phyloP scores from a whole-genome alignment of 1,140 invertebrate genomes.

The Spodoptera litura region DNA sequence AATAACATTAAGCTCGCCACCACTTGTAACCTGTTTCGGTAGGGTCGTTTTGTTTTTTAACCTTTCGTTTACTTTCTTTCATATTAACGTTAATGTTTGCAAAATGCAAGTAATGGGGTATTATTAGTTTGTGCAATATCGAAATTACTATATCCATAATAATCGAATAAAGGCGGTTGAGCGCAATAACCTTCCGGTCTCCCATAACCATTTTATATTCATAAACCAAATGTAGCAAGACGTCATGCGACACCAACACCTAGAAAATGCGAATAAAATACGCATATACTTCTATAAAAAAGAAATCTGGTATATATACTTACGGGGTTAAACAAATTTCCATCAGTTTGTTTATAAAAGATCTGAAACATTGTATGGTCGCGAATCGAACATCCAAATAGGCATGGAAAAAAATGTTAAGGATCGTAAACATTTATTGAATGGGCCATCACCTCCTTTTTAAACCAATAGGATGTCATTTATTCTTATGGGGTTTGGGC shows the following conservation, averaged over 20 bases:
- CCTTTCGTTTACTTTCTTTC: not conserved
- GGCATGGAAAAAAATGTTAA: slow-evolving; percentile 18
- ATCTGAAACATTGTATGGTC: not conserved
- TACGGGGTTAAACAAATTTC: too few relatives aligned
- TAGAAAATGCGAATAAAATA: too few relatives aligned
- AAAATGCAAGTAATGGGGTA: not conserved
- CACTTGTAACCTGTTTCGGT: not conserved
- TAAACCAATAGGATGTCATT: slow-evolving; percentile 37
- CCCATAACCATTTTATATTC: too few relatives aligned
- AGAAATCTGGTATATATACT: too few relatives aligned
- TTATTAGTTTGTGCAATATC: too few relatives aligned
- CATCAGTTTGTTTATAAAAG: too few relatives aligned
- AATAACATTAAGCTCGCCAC: not conserved
- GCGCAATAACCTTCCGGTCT: too few relatives aligned
- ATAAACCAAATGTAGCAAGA: too few relatives aligned
- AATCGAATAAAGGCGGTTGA: too few relatives aligned
- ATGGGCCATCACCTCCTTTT: slow-evolving; percentile 23
- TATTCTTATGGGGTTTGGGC: slow-evolving; percentile 39
- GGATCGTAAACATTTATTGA: slow-evolving; percentile 37
- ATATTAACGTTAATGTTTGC: not conserved
- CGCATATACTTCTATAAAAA: too few relatives aligned
- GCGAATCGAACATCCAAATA: not conserved
- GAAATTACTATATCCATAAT: too few relatives aligned
- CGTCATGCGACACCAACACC: too few relatives aligned
- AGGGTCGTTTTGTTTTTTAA: not conserved